Conservation (phyloP, 2,797 vertebrate species). For the Molossus molossus region DNA sequence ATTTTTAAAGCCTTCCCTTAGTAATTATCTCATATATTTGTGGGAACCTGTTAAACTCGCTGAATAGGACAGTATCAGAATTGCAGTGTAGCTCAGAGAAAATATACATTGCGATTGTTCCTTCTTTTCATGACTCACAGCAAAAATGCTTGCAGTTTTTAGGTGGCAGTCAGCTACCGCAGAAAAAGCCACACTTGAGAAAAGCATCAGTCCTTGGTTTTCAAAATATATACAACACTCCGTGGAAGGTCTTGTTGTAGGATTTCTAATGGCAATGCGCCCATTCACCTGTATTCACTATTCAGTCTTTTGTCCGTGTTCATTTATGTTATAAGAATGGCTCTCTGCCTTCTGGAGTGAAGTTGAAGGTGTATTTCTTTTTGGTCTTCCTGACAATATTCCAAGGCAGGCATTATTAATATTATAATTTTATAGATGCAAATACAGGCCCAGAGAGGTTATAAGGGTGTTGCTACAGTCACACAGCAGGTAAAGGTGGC, state of each 20-base stretch:
- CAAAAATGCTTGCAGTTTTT: slow-evolving; percentile 48
- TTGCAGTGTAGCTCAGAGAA: background rate
- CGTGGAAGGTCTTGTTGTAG: background rate
- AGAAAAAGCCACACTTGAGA: slow-evolving; percentile 15
- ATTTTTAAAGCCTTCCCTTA: background rate
- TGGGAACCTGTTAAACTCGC: slow-evolving; percentile 48
- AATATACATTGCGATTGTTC: background rate
- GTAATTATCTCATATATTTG: slow-evolving; percentile 52
- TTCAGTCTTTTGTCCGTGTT: background rate
- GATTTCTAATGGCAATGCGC: background rate
- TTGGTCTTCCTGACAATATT: background rate
- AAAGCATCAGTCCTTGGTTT: background rate
- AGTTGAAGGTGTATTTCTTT: background rate
- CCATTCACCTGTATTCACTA: background rate
- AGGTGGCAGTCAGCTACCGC: slow-evolving; percentile 4
- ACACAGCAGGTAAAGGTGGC: background rate
- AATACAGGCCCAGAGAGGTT: background rate
- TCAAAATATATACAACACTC: slow-evolving; percentile 19
- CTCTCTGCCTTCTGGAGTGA: background rate
- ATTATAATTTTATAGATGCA: background rate
- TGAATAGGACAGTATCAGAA: background rate
- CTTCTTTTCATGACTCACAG: background rate
- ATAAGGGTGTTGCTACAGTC: background rate
- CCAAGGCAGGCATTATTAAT: background rate
- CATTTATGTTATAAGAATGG: background rate